A percentile compares a stretch with the other conserved stretches of the same genome.
Conservation (phyloP, 2,113 vertebrate genomes). For the Poeciliopsis prolifica region DNA sequence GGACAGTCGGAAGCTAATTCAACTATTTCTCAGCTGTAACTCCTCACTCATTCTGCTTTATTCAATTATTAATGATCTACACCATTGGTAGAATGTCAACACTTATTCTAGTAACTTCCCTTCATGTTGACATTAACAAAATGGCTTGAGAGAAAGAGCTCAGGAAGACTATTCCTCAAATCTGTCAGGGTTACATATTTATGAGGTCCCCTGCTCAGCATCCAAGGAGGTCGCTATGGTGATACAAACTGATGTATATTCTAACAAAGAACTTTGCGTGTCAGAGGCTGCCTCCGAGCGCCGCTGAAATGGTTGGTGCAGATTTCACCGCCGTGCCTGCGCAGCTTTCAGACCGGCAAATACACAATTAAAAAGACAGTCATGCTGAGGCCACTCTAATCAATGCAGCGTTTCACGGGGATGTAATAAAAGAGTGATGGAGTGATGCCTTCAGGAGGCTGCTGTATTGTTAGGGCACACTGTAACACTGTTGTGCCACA, state of each 20-base stretch:
- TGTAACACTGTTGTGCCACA: slow-evolving; percentile 57
- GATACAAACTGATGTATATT: slow-evolving; percentile 78
- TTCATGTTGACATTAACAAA: slow-evolving; percentile 81
- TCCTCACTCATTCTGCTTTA: slow-evolving; percentile 47
- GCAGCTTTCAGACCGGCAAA: slow-evolving; percentile 66
- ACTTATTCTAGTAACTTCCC: slow-evolving; percentile 75
- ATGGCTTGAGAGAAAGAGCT: slow-evolving; percentile 74
- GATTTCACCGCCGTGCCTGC: slow-evolving; percentile 40
- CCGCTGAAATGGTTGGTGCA: slow-evolving; percentile 66
- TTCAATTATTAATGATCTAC: slow-evolving; percentile 75
- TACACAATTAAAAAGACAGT: slow-evolving; percentile 76
- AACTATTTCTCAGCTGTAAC: slow-evolving; percentile 45
- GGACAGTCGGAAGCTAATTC: slow-evolving; percentile 33
- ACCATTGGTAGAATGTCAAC: slow-evolving; percentile 71
- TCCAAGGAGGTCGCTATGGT: slow-evolving; percentile 78
- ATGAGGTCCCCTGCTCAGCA: slow-evolving; percentile 75
- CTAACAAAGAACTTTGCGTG: slow-evolving; percentile 74
- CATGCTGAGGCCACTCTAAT: slow-evolving; percentile 70
- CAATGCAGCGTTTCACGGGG: slow-evolving; percentile 68
- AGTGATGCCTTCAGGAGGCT: slow-evolving; percentile 69
- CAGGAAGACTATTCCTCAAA: slow-evolving; percentile 79
- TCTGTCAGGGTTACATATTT: slow-evolving; percentile 80
- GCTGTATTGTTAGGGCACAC: slow-evolving; percentile 59
- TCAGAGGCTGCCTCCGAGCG: slow-evolving; percentile 65
- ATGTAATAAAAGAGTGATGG: slow-evolving; percentile 73